Percentiles rank a stretch among this genome's conserved stretches.
phyloP scores from a whole-genome alignment of 1,140 invertebrate genomes.

The Drosophila ogumai region DNA sequence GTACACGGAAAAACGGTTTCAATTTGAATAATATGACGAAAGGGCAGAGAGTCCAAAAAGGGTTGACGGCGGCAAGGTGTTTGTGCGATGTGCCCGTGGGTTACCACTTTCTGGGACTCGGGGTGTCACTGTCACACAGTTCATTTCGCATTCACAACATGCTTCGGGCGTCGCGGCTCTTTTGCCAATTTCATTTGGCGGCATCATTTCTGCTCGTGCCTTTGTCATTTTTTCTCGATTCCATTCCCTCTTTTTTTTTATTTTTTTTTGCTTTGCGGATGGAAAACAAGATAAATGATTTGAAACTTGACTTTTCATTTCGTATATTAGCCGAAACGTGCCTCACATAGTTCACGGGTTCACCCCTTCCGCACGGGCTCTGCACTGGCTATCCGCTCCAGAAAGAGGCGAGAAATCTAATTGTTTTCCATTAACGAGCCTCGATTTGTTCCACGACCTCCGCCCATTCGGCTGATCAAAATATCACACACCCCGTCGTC shows the following conservation, averaged over 20 bases:
- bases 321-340: constrained; percentile 77
- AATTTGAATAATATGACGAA: constrained; percentile 74
- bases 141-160: constrained; percentile 79
- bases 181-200: constrained; percentile 81
- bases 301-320: constrained; percentile 82
- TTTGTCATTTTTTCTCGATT: constrained; percentile 68
- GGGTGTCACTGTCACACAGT: constrained; percentile 68
- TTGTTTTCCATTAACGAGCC: constrained; percentile 78
- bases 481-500: constrained; percentile 40
- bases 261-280: constrained; percentile 4
- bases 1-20: constrained; percentile 70
- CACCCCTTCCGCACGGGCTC: constrained; percentile 14
- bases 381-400: constrained; percentile 12
- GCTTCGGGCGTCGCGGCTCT: constrained; percentile 41
- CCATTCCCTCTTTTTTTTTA: constrained; percentile 1
- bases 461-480: constrained; percentile 64
- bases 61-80: constrained; percentile 46
- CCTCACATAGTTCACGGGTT: constrained; percentile 38
- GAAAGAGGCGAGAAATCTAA: constrained; percentile 39
- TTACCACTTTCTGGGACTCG: constrained; percentile 36
- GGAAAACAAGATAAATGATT: constrained; percentile 83
- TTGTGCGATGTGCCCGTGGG: constrained; percentile 23
- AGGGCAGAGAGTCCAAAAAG: constrained; percentile 42
- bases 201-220: constrained; percentile 78
- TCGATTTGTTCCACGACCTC: constrained; percentile 76